phyloP scores from a whole-genome alignment of 2,113 vertebrate genomes.

The Mesitornis unicolor region DNA sequence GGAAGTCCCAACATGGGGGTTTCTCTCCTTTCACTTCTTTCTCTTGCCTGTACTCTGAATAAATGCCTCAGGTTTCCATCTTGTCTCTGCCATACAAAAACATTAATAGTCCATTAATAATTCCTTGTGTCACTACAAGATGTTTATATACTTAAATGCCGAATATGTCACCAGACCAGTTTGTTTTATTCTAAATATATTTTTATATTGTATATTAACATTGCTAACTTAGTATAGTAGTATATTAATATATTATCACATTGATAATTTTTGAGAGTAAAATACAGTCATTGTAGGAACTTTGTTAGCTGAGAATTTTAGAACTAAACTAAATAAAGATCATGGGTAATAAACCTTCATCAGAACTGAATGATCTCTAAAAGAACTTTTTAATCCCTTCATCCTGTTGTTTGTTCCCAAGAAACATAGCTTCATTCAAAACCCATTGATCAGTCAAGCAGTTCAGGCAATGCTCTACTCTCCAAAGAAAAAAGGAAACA shows the following conservation, averaged over 20 bases:
- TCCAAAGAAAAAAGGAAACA: slow-evolving; percentile 21
- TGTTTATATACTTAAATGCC: not conserved
- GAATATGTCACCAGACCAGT: not conserved
- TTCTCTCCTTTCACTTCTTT: not conserved
- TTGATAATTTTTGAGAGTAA: not conserved
- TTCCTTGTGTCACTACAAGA: not conserved
- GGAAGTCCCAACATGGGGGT: not conserved
- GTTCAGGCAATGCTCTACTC: not conserved
- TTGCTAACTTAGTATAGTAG: too few species aligned
- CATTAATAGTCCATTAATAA: too few species aligned
- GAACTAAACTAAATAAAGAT: not conserved
- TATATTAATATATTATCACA: not conserved
- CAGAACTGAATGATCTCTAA: not conserved
- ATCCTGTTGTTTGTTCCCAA: not conserved
- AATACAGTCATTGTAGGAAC: not conserved
- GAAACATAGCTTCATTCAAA: slow-evolving; percentile 19
- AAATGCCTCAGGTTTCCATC: not conserved
- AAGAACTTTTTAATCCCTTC: not conserved
- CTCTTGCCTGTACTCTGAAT: not conserved
- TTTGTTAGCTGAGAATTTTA: not conserved
- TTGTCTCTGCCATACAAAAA: not conserved
- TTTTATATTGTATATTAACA: not conserved
- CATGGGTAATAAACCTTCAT: not conserved
- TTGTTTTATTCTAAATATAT: not conserved
- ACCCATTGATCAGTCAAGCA: not conserved